Evolutionary conservation across 2,797 vertebrate genomes (phyloP).

Genomic region (Phrynocephalus forsythii): DNA sequence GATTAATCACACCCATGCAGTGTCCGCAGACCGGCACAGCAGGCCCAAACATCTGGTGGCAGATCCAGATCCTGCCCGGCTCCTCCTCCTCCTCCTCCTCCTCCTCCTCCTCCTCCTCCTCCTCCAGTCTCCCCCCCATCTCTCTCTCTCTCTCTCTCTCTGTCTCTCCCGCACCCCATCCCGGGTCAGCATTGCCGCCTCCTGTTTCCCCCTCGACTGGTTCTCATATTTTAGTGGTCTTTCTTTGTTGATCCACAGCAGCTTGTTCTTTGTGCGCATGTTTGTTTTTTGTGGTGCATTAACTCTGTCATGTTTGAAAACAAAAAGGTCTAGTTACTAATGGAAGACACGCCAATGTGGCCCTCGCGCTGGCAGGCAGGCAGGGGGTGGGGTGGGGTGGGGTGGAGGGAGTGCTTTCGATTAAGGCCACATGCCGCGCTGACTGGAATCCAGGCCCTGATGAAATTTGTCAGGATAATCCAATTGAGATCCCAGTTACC

Average conservation of each 20-base stretch:
- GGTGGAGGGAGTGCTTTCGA: not conserved
- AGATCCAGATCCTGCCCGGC: not conserved
- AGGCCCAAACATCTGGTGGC: not conserved
- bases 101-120: constrained; percentile 7
- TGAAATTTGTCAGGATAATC: constrained; percentile 53
- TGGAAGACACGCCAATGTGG: not conserved
- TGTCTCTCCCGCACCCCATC: not conserved
- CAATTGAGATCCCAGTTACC: constrained; percentile 32
- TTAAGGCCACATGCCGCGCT: not conserved
- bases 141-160: not conserved
- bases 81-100: not conserved
- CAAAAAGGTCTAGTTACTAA: not conserved
- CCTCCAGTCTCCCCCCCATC: not conserved
- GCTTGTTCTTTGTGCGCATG: not conserved
- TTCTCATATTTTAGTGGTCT: constrained; percentile 34
- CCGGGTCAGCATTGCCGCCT: not conserved
- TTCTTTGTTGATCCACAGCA: constrained; percentile 21
- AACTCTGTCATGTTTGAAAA: not conserved
- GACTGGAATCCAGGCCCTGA: not conserved
- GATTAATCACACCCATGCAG: not conserved
- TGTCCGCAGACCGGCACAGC: not conserved
- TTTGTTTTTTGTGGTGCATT: not conserved
- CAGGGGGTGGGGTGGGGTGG: too few species aligned
- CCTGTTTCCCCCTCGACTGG: constrained; percentile 1
- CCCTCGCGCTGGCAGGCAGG: not conserved